Conservation (phyloP, 2,888 invertebrate species). For the Ophion ellenae region DNA sequence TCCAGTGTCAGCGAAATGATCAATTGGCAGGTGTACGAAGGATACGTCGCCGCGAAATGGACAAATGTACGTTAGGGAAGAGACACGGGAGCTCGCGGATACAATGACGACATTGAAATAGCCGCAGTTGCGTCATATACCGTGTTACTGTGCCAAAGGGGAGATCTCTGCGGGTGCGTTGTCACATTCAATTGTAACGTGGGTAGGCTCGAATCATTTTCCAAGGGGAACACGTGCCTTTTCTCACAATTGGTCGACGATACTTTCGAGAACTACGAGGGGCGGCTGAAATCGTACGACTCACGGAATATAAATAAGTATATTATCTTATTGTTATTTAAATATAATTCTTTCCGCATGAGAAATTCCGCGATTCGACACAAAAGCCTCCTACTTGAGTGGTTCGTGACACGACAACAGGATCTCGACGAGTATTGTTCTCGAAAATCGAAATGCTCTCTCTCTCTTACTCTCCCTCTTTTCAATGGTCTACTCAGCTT, state of each 20-base stretch:
- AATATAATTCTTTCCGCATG: neutral
- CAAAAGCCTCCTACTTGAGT: constrained; percentile 11
- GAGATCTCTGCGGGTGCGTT: constrained; percentile 19
- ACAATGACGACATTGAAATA: constrained; percentile 19
- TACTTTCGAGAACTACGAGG: constrained; percentile 30
- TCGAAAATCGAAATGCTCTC: constrained; percentile 27
- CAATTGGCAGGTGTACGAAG: neutral
- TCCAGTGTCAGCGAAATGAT: neutral
- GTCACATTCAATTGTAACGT: neutral
- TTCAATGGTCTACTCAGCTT: neutral
- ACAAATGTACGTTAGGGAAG: neutral
- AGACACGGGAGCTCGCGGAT: constrained; percentile 20
- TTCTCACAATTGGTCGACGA: constrained; percentile 19
- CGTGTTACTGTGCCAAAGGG: constrained; percentile 62
- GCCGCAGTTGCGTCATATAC: constrained; percentile 50
- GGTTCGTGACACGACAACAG: constrained; percentile 17
- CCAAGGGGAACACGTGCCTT: neutral
- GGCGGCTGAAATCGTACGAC: neutral
- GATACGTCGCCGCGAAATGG: neutral
- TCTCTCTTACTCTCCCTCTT: constrained; percentile 3
- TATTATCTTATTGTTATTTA: constrained; percentile 3
- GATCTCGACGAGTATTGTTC: constrained; percentile 37
- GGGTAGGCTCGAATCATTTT: constrained; percentile 11
- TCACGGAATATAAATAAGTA: neutral
- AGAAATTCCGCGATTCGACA: constrained; percentile 2